These are phyloP conservation scores for Sebastes cheni DNA, from an alignment of 2,797 vertebrate species.

Conservation along the genomic window DNA sequence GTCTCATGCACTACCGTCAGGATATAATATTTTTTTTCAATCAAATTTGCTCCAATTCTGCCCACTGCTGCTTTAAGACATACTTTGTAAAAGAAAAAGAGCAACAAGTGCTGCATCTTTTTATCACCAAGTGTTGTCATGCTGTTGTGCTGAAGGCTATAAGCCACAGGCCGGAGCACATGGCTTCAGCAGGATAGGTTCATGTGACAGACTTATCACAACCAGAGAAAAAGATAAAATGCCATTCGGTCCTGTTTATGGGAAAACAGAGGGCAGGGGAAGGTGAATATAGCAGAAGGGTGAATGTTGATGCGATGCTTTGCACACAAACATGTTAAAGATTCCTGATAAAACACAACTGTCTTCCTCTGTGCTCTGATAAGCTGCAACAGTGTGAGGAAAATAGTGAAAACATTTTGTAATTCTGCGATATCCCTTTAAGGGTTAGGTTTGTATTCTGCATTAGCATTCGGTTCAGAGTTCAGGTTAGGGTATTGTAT, in stretches of 20 bases:
- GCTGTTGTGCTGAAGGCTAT: conserved; percentile 9
- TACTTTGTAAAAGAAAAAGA: background rate
- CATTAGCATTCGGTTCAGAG: background rate
- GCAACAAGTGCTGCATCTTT: background rate
- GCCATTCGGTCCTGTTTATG: conserved; percentile 25
- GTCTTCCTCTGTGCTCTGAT: background rate
- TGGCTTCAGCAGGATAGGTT: background rate
- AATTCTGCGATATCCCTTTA: background rate
- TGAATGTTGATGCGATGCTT: conserved; percentile 8
- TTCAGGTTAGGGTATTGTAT: background rate
- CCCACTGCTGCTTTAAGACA: background rate
- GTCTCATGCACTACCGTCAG: too few species aligned
- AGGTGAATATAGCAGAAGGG: background rate
- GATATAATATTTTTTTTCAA: too few species aligned
- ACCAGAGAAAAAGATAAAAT: conserved; percentile 37
- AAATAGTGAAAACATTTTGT: background rate
- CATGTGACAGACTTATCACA: conserved; percentile 33
- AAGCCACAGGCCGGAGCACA: background rate
- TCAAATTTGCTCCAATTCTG: too few species aligned
- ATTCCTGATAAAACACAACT: conserved; percentile 26
- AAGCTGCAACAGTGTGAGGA: background rate
- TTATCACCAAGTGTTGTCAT: background rate
- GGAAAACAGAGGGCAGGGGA: conserved; percentile 22
- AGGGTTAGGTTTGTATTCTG: background rate
- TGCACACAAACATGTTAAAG: background rate